Percentiles rank a stretch among this genome's conserved stretches.
phyloP scores from a whole-genome alignment of 2,797 vertebrate species.

The Garrulus glandarius region DNA sequence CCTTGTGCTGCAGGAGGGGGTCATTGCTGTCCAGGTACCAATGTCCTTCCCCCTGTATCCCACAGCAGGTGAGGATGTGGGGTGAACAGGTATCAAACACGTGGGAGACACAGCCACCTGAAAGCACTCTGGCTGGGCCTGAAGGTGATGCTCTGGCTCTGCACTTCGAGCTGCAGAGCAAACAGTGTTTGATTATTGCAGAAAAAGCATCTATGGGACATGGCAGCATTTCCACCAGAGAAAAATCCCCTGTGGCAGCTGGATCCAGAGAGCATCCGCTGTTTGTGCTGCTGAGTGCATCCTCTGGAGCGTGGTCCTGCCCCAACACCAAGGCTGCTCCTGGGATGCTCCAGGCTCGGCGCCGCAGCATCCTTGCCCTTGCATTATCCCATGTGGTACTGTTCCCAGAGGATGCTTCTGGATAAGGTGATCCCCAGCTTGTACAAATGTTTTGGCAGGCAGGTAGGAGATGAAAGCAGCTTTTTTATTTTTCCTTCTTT shows the following conservation, averaged over 20 bases:
- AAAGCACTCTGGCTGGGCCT: too few relatives aligned
- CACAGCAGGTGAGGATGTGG: background rate
- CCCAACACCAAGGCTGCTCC: background rate
- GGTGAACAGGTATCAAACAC: background rate
- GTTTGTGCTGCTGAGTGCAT: background rate
- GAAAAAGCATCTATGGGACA: background rate
- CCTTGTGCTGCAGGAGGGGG: background rate
- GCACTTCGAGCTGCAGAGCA: background rate
- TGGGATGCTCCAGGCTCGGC: background rate
- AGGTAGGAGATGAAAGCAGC: background rate
- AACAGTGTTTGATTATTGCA: background rate
- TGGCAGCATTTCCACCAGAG: background rate
- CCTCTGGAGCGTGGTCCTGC: rapidly evolving
- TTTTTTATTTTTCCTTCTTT: background rate
- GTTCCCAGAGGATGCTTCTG: background rate
- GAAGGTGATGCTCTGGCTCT: background rate
- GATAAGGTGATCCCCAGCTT: background rate
- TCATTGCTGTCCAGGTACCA: background rate
- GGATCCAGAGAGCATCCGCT: background rate
- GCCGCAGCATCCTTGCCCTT: rapidly evolving
- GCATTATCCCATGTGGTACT: background rate
- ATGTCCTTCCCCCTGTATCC: rapidly evolving
- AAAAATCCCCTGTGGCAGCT: rapidly evolving
- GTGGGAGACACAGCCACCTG: rapidly evolving
- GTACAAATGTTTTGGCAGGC: background rate